These are phyloP conservation scores for Villa cingulata DNA, from an alignment of 2,888 invertebrate genomes.

Conservation along the genomic window DNA sequence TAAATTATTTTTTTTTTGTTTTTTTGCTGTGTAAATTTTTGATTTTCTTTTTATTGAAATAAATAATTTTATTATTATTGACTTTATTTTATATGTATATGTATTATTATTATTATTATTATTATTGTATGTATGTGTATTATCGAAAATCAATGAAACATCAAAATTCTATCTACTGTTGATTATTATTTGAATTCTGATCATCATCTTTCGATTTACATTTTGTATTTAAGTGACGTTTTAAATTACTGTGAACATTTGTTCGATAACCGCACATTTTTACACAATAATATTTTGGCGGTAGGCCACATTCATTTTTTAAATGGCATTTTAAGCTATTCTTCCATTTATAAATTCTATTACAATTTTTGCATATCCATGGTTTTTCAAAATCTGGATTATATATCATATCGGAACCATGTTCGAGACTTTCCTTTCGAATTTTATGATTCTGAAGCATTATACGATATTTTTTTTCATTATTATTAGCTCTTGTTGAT, in stretches of 20 bases:
- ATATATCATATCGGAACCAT: slow-evolving; percentile 36
- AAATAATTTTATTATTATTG: no score
- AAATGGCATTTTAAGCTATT: slow-evolving; percentile 58
- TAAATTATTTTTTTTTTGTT: no score
- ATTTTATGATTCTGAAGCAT: slow-evolving; percentile 34
- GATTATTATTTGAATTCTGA: neutral
- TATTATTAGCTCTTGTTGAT: slow-evolving; percentile 20
- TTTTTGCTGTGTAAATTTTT: no score
- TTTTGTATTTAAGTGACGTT: slow-evolving; percentile 36
- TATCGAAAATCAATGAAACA: no score
- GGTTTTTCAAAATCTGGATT: slow-evolving; percentile 36
- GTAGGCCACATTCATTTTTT: slow-evolving; percentile 51
- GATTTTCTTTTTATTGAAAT: no score
- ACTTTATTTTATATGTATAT: no score
- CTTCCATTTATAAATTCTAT: slow-evolving; percentile 59
- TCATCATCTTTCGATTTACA: slow-evolving; percentile 18
- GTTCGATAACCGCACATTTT: slow-evolving; percentile 37
- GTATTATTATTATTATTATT: no score
- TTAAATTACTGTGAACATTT: slow-evolving; percentile 36
- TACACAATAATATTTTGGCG: slow-evolving; percentile 37
- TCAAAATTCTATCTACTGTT: no score
- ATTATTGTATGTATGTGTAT: no score
- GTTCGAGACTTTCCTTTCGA: slow-evolving; percentile 34
- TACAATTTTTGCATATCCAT: slow-evolving; percentile 51
- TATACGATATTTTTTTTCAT: slow-evolving; percentile 34